Base-by-base conservation (phyloP, 2,888 invertebrate genomes). In the Ophonus ardosiacus region DNA sequence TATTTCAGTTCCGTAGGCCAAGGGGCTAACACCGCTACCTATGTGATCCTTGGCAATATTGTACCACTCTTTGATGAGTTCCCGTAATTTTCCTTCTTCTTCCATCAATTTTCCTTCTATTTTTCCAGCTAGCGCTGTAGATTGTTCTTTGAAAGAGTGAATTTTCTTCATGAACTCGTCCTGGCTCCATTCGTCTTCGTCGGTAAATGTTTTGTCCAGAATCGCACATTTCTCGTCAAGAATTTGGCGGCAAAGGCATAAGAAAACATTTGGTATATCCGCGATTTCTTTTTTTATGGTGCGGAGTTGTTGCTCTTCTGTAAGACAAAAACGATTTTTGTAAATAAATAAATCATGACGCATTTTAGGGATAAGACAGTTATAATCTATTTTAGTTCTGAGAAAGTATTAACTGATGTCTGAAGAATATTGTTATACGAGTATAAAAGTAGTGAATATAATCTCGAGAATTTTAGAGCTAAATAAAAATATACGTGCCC, bases 111-210 rank as follows among this genome's bases (percentile, higher is more conserved):
- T 65, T 7, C 38, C 21, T 40, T 85, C 85, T 18, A 85, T 80
- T 18, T 10, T 13, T 6, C 43, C 68, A n/a, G 68, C 71, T 6
- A 79, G 15, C 6, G n/a, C 8, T 13, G 38, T 17, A 10, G 57
- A 56, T 38, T 85, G 57, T 51, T 65, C 40, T 71, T 85, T 85
- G 18, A 80, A 85, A 8, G 13, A 2, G n/a, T 80, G 65, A 13
- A 85, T 85, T 21, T 85, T 79, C 5, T 31, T 38, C n/a, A 85
- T 80, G 1, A 85, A 31, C 0, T 56, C 65, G 57, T 85, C 85
- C 38, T 80, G 85, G 68, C 21, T 57, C 85, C 85, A 85, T 59
- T 85, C 80, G 57, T 68, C 71, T 15, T 85, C 80, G 17, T 85
- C 85, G 24, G 79, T 40, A 38, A 85, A 85, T 38, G 80, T 57